Percentiles rank a stretch among this genome's conserved stretches.
Evolutionary conservation across 1,140 invertebrate species (phyloP).

Genomic region (Nylanderia fulva): DNA sequence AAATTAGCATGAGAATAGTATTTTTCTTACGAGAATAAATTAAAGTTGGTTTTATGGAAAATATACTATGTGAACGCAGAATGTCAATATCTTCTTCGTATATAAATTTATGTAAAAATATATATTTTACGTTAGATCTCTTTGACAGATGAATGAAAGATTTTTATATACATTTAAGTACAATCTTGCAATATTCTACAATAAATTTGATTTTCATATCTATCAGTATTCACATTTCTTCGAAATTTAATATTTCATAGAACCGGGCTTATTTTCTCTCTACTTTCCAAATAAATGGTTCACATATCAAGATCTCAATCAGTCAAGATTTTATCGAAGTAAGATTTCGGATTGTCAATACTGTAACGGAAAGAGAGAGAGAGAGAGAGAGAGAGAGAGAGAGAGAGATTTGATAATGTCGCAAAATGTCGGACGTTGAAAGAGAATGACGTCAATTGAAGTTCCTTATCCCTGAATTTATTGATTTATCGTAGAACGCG

Average conservation of each 20-base stretch:
- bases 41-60: not conserved
- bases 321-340: slow-evolving; percentile 39
- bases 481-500: slow-evolving; percentile 39
- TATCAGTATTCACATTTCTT: slow-evolving; percentile 14
- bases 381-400: too few relatives aligned
- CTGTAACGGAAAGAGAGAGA: too few relatives aligned
- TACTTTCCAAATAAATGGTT: slow-evolving; percentile 47
- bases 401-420: slow-evolving; percentile 51
- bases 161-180: slow-evolving; percentile 17
- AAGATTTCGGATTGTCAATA: slow-evolving; percentile 50
- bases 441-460: slow-evolving; percentile 43
- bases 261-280: not conserved
- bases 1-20: not conserved
- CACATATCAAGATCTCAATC: slow-evolving; percentile 9
- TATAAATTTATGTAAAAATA: not conserved
- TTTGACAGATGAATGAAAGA: not conserved
- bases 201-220: slow-evolving; percentile 26
- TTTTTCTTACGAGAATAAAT: not conserved
- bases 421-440: slow-evolving; percentile 43
- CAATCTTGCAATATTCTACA: not conserved
- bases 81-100: not conserved
- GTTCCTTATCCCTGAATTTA: slow-evolving; percentile 50
- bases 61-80: not conserved
- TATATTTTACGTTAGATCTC: not conserved
- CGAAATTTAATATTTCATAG: slow-evolving; percentile 41